These are phyloP conservation scores for Apodemia zela DNA, from an alignment of 2,888 invertebrate species.

Conservation along the genomic window DNA sequence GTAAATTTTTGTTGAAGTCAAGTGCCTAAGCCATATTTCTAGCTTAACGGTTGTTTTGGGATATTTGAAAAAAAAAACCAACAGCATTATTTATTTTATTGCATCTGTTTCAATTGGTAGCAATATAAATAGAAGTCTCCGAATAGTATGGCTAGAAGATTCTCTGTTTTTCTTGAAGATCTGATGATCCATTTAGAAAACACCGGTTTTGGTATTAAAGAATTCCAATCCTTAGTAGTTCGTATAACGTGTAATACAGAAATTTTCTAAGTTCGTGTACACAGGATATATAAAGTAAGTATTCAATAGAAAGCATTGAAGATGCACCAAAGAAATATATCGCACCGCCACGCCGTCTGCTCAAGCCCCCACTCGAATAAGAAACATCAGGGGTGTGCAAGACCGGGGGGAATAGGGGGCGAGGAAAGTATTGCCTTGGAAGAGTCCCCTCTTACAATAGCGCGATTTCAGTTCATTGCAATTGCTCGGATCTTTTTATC, in stretches of 20 bases:
- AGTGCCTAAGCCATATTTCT: no score
- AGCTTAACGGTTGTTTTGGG: no score
- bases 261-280: neutral
- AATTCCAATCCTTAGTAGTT: neutral
- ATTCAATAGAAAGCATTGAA: conserved; percentile 7
- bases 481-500: conserved; percentile 51
- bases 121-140: no score
- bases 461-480: conserved; percentile 64
- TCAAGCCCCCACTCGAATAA: conserved; percentile 22
- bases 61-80: no score
- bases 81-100: no score
- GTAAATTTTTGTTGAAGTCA: no score
- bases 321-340: conserved; percentile 20
- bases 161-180: no score
- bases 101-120: no score
- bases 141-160: no score
- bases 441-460: conserved; percentile 54
- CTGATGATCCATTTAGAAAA: no score
- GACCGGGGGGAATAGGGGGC: conserved; percentile 21
- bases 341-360: conserved; percentile 36
- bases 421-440: conserved; percentile 42
- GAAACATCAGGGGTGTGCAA: conserved; percentile 2
- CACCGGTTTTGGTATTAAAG: neutral
- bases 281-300: neutral
- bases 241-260: neutral